These are phyloP conservation scores for Ochropacha duplaris DNA, from an alignment of 2,888 invertebrate genomes.

Conservation along the genomic window DNA sequence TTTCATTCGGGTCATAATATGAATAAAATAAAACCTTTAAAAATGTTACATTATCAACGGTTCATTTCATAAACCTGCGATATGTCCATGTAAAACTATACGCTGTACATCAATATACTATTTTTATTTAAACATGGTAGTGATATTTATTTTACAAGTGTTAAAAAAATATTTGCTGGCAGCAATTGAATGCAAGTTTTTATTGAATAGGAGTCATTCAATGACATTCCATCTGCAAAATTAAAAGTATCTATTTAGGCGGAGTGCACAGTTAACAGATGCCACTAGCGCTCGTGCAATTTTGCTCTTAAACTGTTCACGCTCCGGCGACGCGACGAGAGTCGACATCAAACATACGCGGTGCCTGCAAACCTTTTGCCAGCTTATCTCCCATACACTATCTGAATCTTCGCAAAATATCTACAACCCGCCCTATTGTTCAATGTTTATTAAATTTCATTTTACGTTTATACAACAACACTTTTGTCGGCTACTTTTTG, in stretches of 20 bases:
- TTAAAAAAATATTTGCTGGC: slow-evolving; percentile 12
- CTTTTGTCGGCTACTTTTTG: slow-evolving; percentile 80
- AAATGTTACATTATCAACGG: too few relatives aligned
- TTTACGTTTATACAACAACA: slow-evolving; percentile 82
- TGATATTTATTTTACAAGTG: slow-evolving; percentile 3
- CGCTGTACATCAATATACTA: too few relatives aligned
- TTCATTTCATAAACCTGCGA: too few relatives aligned
- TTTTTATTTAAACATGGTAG: too few relatives aligned
- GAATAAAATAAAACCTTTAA: too few relatives aligned
- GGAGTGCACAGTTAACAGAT: slow-evolving; percentile 76
- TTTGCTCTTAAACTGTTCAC: slow-evolving; percentile 78
- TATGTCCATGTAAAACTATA: too few relatives aligned
- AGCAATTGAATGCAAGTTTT: slow-evolving; percentile 36
- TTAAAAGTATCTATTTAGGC: slow-evolving; percentile 77
- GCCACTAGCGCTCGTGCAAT: slow-evolving; percentile 75
- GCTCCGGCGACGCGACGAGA: slow-evolving; percentile 75
- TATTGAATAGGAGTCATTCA: slow-evolving; percentile 37
- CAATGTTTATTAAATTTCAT: slow-evolving; percentile 82
- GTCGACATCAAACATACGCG: slow-evolving; percentile 81
- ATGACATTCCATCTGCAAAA: slow-evolving; percentile 76
- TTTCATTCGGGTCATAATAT: too few relatives aligned
- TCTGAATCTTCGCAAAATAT: slow-evolving; percentile 73
- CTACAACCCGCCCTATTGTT: slow-evolving; percentile 72
- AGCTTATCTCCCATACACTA: slow-evolving; percentile 81
- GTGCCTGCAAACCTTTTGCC: slow-evolving; percentile 77